Evolutionary conservation across 2,888 invertebrate species (phyloP), one percentile per base, ranked within the genome.

Genomic region (Polia nebulosa): DNA sequence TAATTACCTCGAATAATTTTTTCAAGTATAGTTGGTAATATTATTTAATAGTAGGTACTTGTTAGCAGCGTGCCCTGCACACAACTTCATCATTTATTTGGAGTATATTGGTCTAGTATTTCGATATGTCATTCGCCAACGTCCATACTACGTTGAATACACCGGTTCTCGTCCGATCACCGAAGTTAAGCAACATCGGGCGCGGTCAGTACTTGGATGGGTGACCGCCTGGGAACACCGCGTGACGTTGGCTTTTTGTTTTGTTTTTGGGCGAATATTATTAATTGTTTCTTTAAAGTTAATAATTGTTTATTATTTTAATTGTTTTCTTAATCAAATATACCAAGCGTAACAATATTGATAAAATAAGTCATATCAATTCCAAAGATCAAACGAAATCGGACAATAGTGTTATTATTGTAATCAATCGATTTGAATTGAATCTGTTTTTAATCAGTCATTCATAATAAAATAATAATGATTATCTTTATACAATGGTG

Each of bases 131-230:
- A 22, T 3, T 74, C 52, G 85, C 83, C 85, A 87, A 88, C 85
- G 91, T 91, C 90, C 92, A 92, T 92, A 92, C 92, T 88, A 92
- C 88, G 92, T 91, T 93, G 92, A 92, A 91, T 81, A 91, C 93
- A 93, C 93, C 92, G 93, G 92, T 93, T 94, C 93, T 94, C 94
- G 93, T 94, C 93, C 93, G 94, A 94, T 94, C 94, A 94, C 94
- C 93, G 94, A 93, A 93, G 93, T 93, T 92, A 94, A 93, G 92
- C 93, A 93, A 92, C 93, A 89, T 93, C 91, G 93, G 94, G 93
- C 93, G 93, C 87, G 91, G 91, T 94, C 91, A 94, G 93, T 94
- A 94, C 93, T 93, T 94, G 92, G 93, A 93, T 94, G 93, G 93
- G 93, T 93, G 94, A 94, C 93, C 92, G 92, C 93, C 91, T 92